Base-by-base conservation (phyloP, 2,888 invertebrate genomes). In the Drosophila mettleri region DNA sequence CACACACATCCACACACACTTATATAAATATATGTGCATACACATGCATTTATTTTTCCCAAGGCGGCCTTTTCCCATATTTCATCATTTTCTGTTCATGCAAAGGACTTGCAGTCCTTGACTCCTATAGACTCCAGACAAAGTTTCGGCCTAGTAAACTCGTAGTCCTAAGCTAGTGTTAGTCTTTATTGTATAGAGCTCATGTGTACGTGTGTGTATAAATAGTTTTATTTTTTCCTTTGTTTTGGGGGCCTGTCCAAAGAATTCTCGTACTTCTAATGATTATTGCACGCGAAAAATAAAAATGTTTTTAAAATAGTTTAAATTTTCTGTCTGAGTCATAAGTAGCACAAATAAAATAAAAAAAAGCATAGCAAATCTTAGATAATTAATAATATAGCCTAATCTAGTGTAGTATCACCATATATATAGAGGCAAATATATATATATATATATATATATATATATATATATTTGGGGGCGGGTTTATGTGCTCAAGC, bases 311-410 rank as follows among this genome's bases (percentile, higher is more conserved):
- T 83, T 49, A 34, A 76, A 82, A 82, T 83, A 86, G 82, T 74
- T 86, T 87, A 75, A 69, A 85, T 69, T 74, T 77, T 80, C 68
- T 69, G 83, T 65, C 45, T 45, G 69, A 86, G 74, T 83, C 80
- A 69, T 74, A 83, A 82, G 83, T 80, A 83, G 88, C 88, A 83
- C 88, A 86, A 86, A 57, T 54, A 69, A 27, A 60, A 63, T 69
- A 58, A 69, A 27, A 60, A 63, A 73, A 62, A 68, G 63, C 60
- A 65, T 85, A 82, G 87, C 70, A 82, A 85, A 87, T 73, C 69
- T 82, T 83, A 82, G 88, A 59, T 79, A 85, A 71, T 64, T 69
- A 69, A 74, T 34, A 55, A 64, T 27, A 63, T 80, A 75, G 81
- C 57, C 39, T 85, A 87, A 65, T 60, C 52, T 83, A 88, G 77